Evolutionary conservation across 1,140 invertebrate genomes (phyloP), one percentile per base, ranked within the genome.

Genomic region (Trichonephila clavipes): DNA sequence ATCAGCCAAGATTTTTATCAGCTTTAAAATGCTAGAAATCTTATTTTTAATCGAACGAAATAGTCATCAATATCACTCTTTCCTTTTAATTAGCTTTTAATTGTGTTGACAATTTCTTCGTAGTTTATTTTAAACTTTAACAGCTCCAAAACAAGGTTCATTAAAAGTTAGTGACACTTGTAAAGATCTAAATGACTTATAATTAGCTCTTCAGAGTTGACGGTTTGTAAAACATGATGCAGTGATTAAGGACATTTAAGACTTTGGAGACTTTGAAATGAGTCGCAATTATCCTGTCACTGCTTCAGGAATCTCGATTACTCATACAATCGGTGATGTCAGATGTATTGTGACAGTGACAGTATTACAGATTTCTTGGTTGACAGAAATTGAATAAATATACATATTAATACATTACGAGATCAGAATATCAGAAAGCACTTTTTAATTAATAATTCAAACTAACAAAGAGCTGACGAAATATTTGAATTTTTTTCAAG

Each of bases 161-260:
- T 77, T 77, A 77, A 77, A 77, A 77, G 72, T 77, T 77, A 16
- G 72, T 34, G 72, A 40, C 72, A 77, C 72, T 16, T 77, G 18
- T 77, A 77, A 77, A 77, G 28, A 77, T 40, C 14, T 19, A 16
- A 19, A 77, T 77, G 34, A 40, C 72, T 77, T 77, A 77, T 77
- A 77, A 77, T 77, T 77, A 77, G 28, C 72, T 18, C 28, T 34
- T 24, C 28, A 34, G 18, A 7, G 16, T 7, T 24, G 28, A 34
- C 7, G 72, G 28, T 34, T 34, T 34, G 72, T 40, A 34, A 77
- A 34, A 77, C 72, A 77, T 34, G 72, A 77, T 77, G 28, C 16
- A 40, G 72, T 40, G 28, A 77, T 77, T 69, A 69, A 69, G 66
- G 66, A 28, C n/a, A 24, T 69, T 34, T 18, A 77, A 77, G 16